These are phyloP conservation scores for Odocoileus hemionus DNA, from an alignment of 2,113 vertebrate species.

Conservation along the genomic window DNA sequence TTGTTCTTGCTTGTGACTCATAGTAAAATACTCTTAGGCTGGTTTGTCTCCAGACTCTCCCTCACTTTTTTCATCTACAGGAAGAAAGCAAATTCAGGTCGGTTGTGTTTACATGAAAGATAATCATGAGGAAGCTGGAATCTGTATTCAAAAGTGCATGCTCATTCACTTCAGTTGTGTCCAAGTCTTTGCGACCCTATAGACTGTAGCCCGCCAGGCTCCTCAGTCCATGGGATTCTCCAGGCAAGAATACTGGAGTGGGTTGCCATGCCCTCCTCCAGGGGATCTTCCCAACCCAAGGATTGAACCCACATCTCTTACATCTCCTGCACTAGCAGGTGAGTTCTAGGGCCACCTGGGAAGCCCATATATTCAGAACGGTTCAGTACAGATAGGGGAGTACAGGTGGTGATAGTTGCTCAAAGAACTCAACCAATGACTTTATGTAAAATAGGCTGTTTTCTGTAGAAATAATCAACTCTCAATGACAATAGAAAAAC, in stretches of 20 bases:
- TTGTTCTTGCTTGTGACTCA: constrained; percentile 72
- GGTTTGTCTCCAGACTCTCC: not conserved
- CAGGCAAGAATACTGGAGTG: not conserved
- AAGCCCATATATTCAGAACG: not conserved
- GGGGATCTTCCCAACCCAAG: not conserved
- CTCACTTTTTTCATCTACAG: not conserved
- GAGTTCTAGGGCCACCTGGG: not conserved
- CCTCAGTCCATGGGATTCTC: not conserved
- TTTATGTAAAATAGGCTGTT: not conserved
- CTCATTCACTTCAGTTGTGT: not conserved
- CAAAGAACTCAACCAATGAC: not conserved
- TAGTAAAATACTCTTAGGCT: not conserved
- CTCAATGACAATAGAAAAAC: not conserved
- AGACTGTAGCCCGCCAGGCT: not conserved
- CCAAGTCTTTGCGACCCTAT: not conserved
- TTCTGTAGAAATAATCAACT: not conserved
- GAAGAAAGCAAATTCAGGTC: not conserved
- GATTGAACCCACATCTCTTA: not conserved
- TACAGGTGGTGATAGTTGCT: not conserved
- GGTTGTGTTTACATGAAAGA: not conserved
- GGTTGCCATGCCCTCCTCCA: not conserved
- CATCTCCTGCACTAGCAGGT: not conserved
- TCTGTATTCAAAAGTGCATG: not conserved
- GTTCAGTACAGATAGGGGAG: not conserved
- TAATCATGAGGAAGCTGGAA: not conserved